Evolutionary conservation across 1,140 invertebrate species (phyloP).

Genomic region (Leucophenga varia): DNA sequence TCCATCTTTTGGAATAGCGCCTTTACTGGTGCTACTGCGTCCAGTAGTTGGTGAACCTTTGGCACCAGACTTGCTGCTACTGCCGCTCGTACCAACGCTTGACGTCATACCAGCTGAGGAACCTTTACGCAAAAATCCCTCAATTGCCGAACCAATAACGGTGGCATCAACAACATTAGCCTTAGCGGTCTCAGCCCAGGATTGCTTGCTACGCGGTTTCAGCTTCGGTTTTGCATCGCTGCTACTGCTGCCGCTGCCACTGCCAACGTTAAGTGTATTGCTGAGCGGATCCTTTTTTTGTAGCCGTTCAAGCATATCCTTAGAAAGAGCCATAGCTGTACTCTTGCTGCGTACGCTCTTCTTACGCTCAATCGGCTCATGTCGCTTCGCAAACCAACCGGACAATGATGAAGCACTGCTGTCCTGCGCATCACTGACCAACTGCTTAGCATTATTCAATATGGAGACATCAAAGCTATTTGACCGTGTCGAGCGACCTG

Average conservation of each 20-base stretch:
- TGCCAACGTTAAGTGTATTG: slow-evolving; percentile 23
- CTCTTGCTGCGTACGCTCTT: slow-evolving; percentile 59
- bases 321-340: slow-evolving; percentile 58
- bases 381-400: slow-evolving; percentile 74
- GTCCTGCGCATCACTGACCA: slow-evolving; percentile 48
- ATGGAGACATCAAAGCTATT: slow-evolving; percentile 81
- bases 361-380: slow-evolving; percentile 71
- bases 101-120: slow-evolving; percentile 55
- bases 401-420: slow-evolving; percentile 61
- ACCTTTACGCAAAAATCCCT: slow-evolving; percentile 70
- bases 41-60: slow-evolving; percentile 28
- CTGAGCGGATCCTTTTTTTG: slow-evolving; percentile 48
- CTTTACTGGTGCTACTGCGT: slow-evolving; percentile 46
- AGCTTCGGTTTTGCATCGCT: slow-evolving; percentile 38
- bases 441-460: slow-evolving; percentile 60
- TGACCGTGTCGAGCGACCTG: slow-evolving; percentile 64
- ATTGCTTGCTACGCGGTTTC: slow-evolving; percentile 47
- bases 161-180: slow-evolving; percentile 67
- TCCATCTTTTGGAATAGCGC: slow-evolving; percentile 43
- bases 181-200: slow-evolving; percentile 44
- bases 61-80: slow-evolving; percentile 45
- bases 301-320: slow-evolving; percentile 59
- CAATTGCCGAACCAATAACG: slow-evolving; percentile 76
- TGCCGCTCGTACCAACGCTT: slow-evolving; percentile 50
- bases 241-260: slow-evolving; percentile 22